These are phyloP conservation scores for Luffia ferchaultella DNA, from an alignment of 2,888 invertebrate genomes.

Conservation along the genomic window DNA sequence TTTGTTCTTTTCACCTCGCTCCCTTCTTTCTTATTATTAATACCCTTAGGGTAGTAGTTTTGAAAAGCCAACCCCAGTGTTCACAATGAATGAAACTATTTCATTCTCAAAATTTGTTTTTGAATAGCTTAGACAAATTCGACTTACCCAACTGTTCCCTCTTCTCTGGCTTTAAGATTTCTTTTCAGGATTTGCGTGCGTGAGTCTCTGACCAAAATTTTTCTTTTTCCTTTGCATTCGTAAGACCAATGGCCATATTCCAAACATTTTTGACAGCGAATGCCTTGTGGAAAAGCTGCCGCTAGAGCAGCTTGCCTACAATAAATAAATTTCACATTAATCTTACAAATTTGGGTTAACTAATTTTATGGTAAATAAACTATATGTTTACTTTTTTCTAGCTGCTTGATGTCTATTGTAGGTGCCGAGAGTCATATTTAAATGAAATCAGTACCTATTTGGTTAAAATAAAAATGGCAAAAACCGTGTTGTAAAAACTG, in stretches of 20 bases:
- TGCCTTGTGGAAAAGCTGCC: constrained; percentile 75
- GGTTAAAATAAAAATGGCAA: too few relatives aligned
- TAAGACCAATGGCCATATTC: constrained; percentile 96
- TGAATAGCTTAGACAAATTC: not conserved
- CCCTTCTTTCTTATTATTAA: too few relatives aligned
- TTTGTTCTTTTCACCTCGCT: too few relatives aligned
- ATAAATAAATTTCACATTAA: too few relatives aligned
- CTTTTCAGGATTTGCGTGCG: constrained; percentile 83
- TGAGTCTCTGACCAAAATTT: constrained; percentile 84
- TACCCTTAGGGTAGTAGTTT: too few relatives aligned
- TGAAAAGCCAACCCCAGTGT: too few relatives aligned
- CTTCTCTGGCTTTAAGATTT: constrained; percentile 48
- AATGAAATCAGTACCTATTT: too few relatives aligned
- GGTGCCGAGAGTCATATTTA: constrained; percentile 47
- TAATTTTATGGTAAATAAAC: constrained; percentile 3
- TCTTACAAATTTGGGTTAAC: constrained; percentile 8
- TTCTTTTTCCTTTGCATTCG: constrained; percentile 90
- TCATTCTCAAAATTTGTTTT: too few relatives aligned
- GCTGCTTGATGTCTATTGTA: constrained; percentile 56
- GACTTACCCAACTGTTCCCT: constrained; percentile 43
- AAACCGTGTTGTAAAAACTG: too few relatives aligned
- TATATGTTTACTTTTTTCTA: constrained; percentile 40
- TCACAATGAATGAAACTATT: too few relatives aligned
- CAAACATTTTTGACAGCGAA: constrained; percentile 91
- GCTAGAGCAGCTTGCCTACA: constrained; percentile 67